A percentile compares a stretch with the other conserved stretches of the same genome.
Evolutionary conservation across 2,113 vertebrate genomes (phyloP).

Genomic region (Furnarius figulus): DNA sequence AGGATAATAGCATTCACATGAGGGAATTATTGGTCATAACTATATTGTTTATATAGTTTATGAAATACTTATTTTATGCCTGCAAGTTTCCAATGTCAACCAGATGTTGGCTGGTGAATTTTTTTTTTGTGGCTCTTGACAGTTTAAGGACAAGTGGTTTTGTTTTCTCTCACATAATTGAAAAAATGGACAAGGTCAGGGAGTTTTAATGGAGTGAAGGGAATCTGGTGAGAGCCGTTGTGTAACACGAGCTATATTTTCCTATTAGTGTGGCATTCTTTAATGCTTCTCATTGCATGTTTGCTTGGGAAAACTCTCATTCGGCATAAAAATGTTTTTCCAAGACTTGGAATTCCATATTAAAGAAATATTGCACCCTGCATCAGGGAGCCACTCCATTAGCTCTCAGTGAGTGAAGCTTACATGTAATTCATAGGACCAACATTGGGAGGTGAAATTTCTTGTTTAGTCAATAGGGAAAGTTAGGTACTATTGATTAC

Average conservation of each 20-base stretch:
- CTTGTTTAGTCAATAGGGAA: neutral
- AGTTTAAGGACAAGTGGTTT: neutral
- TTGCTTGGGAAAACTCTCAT: neutral
- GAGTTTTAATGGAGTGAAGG: neutral
- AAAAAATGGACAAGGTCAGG: neutral
- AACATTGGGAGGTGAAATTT: neutral
- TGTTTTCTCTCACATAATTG: neutral
- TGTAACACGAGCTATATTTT: conserved; percentile 2
- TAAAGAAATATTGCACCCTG: neutral
- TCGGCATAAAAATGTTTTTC: neutral
- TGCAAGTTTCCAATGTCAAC: neutral
- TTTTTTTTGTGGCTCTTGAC: neutral
- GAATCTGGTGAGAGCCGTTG: neutral
- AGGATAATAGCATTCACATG: neutral
- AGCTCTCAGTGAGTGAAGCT: neutral
- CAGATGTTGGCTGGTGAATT: neutral
- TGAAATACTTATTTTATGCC: conserved; percentile 6
- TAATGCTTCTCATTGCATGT: neutral
- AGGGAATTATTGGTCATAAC: neutral
- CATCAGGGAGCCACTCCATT: neutral
- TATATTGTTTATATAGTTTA: neutral
- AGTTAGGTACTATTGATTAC: neutral
- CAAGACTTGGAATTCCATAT: neutral
- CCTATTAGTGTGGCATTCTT: neutral
- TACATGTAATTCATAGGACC: neutral